A percentile compares a stretch with the other conserved stretches of the same genome.
Evolutionary conservation across 2,888 invertebrate genomes (phyloP).

Genomic region (Parasteatoda lunata): DNA sequence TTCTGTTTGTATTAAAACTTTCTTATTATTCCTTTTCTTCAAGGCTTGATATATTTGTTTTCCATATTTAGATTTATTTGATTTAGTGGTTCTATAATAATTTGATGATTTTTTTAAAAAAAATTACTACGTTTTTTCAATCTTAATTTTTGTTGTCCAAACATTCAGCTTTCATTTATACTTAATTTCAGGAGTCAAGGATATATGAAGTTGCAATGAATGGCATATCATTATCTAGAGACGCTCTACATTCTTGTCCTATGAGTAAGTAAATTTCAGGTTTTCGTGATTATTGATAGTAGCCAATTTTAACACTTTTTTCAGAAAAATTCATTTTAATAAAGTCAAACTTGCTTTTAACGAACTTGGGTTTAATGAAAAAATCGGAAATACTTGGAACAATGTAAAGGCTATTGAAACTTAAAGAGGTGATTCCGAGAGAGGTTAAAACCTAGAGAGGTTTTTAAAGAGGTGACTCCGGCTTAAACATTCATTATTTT

Average conservation of each 20-base stretch:
- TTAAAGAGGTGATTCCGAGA: no score
- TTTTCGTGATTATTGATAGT: not conserved
- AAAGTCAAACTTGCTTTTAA: no score
- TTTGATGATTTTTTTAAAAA: not conserved
- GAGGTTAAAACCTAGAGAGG: no score
- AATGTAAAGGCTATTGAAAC: no score
- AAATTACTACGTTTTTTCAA: not conserved
- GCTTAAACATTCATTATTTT: no score
- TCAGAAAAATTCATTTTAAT: not conserved
- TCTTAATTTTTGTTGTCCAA: not conserved
- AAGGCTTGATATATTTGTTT: not conserved
- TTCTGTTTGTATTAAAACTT: no score
- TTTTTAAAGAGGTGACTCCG: no score
- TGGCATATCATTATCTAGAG: conserved; percentile 71
- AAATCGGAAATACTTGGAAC: no score
- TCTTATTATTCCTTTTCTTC: not conserved
- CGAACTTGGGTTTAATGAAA: no score
- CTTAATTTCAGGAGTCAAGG: conserved; percentile 80
- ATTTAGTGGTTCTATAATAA: not conserved
- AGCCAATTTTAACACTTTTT: not conserved
- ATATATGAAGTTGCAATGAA: conserved; percentile 86
- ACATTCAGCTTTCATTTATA: not conserved
- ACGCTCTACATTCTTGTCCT: conserved; percentile 60
- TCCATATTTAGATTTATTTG: not conserved
- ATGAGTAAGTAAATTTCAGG: conserved; percentile 44